A percentile compares a stretch with the other conserved stretches of the same genome.
phyloP scores from a whole-genome alignment of 2,797 vertebrate species.

The Triplophysa yarkandensis region DNA sequence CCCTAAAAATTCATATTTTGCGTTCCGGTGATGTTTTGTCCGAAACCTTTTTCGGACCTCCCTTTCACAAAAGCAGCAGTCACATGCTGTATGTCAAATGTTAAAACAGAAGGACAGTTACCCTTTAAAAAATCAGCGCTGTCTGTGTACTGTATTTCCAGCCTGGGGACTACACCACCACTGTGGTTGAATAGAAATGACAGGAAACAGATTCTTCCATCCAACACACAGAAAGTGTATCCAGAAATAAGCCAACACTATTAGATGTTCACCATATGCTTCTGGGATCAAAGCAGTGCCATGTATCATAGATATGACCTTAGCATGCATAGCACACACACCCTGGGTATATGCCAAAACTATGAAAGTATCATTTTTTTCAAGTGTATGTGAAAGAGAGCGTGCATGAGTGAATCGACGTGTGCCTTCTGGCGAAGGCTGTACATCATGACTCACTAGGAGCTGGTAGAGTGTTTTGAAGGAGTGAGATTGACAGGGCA shows the following conservation, averaged over 20 bases:
- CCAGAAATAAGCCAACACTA: slow-evolving; percentile 41
- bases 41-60: background rate
- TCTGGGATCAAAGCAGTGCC: background rate
- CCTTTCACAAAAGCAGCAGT: background rate
- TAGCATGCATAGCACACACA: slow-evolving; percentile 10
- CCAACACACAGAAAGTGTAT: slow-evolving; percentile 30
- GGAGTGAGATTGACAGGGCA: slow-evolving; percentile 72
- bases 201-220: slow-evolving; percentile 38
- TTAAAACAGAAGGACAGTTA: slow-evolving; percentile 30
- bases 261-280: slow-evolving; percentile 49
- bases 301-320: slow-evolving; percentile 18
- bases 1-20: background rate
- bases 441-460: slow-evolving; percentile 69
- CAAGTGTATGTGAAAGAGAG: background rate
- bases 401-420: slow-evolving; percentile 58
- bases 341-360: background rate
- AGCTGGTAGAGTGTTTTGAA: slow-evolving; percentile 56
- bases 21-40: background rate
- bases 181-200: slow-evolving; percentile 49
- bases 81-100: slow-evolving; percentile 40
- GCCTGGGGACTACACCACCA: slow-evolving; percentile 23
- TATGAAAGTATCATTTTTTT: background rate
- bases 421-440: slow-evolving; percentile 62
- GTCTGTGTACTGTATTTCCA: slow-evolving; percentile 19
- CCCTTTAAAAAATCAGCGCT: slow-evolving; percentile 46